Conservation (phyloP, 2,113 vertebrate species). For the Brienomyrus brachyistius region DNA sequence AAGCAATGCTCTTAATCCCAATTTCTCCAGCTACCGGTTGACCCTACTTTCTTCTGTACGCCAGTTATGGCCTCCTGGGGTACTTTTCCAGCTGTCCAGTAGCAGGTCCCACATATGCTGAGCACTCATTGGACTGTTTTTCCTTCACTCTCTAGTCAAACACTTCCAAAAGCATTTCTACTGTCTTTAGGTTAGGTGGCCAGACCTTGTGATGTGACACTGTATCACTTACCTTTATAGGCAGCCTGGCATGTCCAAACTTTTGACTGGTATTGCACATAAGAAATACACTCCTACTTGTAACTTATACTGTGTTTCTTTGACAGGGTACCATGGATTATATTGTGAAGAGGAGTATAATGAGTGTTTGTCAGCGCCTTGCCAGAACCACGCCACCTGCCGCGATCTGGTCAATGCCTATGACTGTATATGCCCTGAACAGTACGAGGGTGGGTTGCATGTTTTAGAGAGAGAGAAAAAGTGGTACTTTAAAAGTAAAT, state of each 20-base stretch:
- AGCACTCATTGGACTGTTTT: not conserved
- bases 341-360: conserved; percentile 96
- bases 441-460: conserved; percentile 75
- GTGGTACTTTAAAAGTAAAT: not conserved
- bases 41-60: not conserved
- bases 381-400: conserved; percentile 89
- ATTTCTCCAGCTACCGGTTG: not conserved
- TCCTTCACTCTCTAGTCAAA: not conserved
- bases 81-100: not conserved
- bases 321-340: conserved; percentile 86
- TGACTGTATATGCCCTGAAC: conserved; percentile 78
- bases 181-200: not conserved
- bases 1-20: not conserved
- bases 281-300: not conserved
- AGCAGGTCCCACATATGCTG: not conserved
- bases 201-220: not conserved
- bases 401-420: conserved; percentile 82
- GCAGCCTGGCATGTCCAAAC: not conserved
- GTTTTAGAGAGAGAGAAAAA: not conserved
- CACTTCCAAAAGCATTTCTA: not conserved
- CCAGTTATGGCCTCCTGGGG: not conserved
- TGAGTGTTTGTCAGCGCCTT: conserved; percentile 87
- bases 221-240: not conserved
- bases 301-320: conserved; percentile 22
- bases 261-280: not conserved